Percentiles rank a stretch among this genome's conserved stretches.
Conservation (phyloP, 2,113 vertebrate species). For the Takifugu flavidus region DNA sequence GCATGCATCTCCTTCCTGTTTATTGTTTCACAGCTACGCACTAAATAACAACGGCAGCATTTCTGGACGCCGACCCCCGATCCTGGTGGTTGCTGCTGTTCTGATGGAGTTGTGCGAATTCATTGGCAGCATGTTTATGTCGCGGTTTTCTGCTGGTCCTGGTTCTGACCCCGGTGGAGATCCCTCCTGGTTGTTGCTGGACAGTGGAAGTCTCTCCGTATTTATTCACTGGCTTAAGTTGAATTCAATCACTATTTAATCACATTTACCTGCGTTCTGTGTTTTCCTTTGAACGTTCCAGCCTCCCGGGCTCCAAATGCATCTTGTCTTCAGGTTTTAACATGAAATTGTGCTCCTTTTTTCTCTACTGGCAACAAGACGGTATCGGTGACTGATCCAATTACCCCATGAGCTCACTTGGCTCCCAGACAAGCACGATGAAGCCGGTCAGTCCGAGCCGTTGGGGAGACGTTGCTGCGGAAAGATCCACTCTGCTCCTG, state of each 20-base stretch:
- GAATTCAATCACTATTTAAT: neutral
- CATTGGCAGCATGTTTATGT: constrained; percentile 1
- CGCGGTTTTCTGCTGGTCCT: constrained; percentile 18
- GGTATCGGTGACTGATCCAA: constrained; percentile 45
- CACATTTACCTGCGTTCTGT: neutral
- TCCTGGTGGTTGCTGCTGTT: neutral
- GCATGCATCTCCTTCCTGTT: constrained; percentile 32
- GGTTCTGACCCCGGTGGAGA: constrained; percentile 17
- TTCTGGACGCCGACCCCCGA: neutral
- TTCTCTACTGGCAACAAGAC: constrained; percentile 27
- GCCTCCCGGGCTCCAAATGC: neutral
- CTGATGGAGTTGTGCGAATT: neutral
- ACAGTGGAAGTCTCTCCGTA: constrained; percentile 8
- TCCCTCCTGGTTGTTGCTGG: constrained; percentile 32
- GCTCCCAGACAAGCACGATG: constrained; percentile 19
- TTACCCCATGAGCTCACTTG: constrained; percentile 40
- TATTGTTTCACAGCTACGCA: constrained; percentile 34
- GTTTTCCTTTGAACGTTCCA: neutral
- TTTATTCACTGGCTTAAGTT: neutral
- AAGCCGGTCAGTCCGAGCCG: constrained; percentile 6
- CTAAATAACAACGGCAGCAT: constrained; percentile 6
- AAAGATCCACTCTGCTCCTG: too few species aligned
- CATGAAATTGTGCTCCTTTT: constrained; percentile 4
- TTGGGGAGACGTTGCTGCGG: constrained; percentile 3
- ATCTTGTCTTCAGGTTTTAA: neutral